A percentile compares a stretch with the other conserved stretches of the same genome.
Evolutionary conservation across 2,113 vertebrate species (phyloP).

Genomic region (Eurystomus gularis): DNA sequence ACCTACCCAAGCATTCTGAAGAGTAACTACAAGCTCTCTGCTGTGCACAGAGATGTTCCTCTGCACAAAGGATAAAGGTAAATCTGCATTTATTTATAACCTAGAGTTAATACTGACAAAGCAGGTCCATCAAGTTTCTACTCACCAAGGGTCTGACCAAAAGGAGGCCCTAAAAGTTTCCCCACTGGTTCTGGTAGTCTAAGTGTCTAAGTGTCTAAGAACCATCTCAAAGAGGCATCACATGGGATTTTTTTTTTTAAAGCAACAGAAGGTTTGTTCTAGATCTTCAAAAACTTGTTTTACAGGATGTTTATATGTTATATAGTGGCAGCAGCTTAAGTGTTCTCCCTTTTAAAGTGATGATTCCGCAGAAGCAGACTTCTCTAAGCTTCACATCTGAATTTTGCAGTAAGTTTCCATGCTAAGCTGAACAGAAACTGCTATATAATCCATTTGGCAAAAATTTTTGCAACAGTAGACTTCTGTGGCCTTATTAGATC

Average conservation of each 20-base stretch:
- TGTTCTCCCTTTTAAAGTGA: not conserved
- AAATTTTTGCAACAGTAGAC: not conserved
- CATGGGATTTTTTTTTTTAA: not conserved
- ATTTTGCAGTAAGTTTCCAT: not conserved
- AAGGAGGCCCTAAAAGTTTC: not conserved
- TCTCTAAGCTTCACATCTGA: not conserved
- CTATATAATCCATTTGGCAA: not conserved
- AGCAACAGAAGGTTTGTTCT: not conserved
- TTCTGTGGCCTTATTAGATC: not conserved
- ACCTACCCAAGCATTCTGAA: not conserved
- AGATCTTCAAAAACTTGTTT: not conserved
- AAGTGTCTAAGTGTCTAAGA: not conserved
- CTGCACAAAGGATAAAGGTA: not conserved
- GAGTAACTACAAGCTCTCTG: not conserved
- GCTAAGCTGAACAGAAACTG: not conserved
- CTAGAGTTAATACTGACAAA: not conserved
- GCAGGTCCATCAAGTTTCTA: not conserved
- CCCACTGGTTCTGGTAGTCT: not conserved
- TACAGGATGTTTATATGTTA: too few relatives aligned
- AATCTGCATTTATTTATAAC: not conserved
- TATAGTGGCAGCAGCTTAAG: not conserved
- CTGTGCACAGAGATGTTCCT: not conserved
- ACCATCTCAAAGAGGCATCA: not conserved
- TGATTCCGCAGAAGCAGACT: not conserved
- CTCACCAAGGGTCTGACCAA: not conserved